Evolutionary conservation across 1,140 invertebrate genomes (phyloP), one percentile per base, ranked within the genome.

Genomic region (Drosophila nigrodunni): DNA sequence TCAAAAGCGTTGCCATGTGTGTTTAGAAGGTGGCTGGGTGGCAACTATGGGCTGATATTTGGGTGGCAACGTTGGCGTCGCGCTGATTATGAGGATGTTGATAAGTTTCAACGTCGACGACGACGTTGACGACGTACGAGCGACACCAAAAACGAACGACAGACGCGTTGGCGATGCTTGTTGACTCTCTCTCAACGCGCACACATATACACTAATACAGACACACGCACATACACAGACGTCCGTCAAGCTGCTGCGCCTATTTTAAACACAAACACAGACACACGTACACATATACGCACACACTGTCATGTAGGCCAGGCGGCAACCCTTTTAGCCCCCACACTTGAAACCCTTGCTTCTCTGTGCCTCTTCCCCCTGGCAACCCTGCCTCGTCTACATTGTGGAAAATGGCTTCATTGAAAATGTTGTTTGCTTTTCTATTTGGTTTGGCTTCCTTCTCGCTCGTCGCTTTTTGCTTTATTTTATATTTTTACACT

Each of bases 351-450:
- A 13, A 37, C 62, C 34, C 66, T 39, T n/a, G 13, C 49, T 47
- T 35, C 25, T 58, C 43, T 34, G 7, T 7, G 5, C 4, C 8
- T 21, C 50, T n/a, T 43, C 2, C 2, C 52, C 21, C 46, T 21
- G 52, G 13, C 52, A n/a, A 15, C 25, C 25, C 25, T 3, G 25
- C 25, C 25, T 30, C 25, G 3, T 30, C 25, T 30, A 30, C 62
- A 69, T 67, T 68, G 78, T 85, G 67, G 80, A 81, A 89, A 89
- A 89, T 89, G 85, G 85, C 85, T 89, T 89, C 85, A 89, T 89
- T 89, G 85, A 89, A 89, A 89, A 89, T 89, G 81, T 89, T 89
- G 85, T 89, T 89, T 89, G 85, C 80, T 85, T 85, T 89, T 89
- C 85, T 89, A 89, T 89, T 89, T 89, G 85, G 85, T 70, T 89